Conservation (phyloP, 2,888 invertebrate species). For the Conistra vaccinii region DNA sequence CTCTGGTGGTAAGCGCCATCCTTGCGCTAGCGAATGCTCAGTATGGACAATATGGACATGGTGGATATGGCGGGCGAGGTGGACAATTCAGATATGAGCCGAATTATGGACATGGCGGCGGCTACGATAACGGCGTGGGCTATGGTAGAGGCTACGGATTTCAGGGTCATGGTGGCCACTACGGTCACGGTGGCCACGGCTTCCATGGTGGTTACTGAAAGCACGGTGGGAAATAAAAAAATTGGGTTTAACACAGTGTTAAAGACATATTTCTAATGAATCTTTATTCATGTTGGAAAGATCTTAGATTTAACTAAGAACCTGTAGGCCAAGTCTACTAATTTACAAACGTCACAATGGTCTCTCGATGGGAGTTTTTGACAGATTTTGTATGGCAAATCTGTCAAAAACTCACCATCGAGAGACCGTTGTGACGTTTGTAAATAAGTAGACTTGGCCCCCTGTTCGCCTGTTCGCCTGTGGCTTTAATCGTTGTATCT, state of each 20-base stretch:
- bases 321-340: too few species aligned
- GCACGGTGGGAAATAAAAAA: neutral
- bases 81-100: slow-evolving; percentile 10
- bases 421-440: too few species aligned
- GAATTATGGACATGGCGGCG: slow-evolving; percentile 1
- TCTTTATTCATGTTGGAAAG: neutral
- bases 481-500: neutral
- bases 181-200: neutral
- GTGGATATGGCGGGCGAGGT: slow-evolving; percentile 4
- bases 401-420: too few species aligned
- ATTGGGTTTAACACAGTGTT: neutral
- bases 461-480: too few species aligned
- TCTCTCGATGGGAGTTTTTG: too few species aligned
- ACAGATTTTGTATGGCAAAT: too few species aligned
- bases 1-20: slow-evolving; percentile 27
- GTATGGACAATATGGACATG: neutral
- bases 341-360: too few species aligned
- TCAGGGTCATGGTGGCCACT: neutral
- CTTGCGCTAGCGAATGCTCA: slow-evolving; percentile 14
- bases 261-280: neutral
- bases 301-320: neutral
- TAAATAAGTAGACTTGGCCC: too few species aligned
- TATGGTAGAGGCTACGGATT: neutral
- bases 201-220: neutral
- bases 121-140: neutral